Conservation (phyloP, 2,888 invertebrate species). For the Cheilosia scutellata region DNA sequence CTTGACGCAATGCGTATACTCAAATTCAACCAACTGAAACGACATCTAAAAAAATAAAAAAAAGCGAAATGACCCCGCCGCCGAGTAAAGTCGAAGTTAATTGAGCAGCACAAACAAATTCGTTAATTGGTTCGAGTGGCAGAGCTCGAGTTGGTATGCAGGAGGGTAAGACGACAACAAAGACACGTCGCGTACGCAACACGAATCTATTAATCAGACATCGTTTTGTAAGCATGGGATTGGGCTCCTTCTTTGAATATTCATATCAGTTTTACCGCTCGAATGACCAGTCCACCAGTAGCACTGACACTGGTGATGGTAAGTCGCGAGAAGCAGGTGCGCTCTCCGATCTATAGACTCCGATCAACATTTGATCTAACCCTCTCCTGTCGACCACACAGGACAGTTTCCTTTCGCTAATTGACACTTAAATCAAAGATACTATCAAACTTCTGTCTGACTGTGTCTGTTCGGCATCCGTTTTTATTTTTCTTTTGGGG, state of each 20-base stretch:
- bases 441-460: conserved; percentile 61
- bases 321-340: conserved; percentile 61
- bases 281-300: conserved; percentile 25
- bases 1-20: conserved; percentile 67
- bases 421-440: conserved; percentile 76
- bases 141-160: not conserved
- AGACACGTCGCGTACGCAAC: conserved; percentile 42
- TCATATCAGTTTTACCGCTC: conserved; percentile 67
- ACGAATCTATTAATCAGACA: conserved; percentile 67
- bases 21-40: conserved; percentile 49
- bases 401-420: conserved; percentile 72
- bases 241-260: conserved; percentile 61
- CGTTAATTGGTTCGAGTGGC: conserved; percentile 67
- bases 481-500: conserved; percentile 26
- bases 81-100: conserved; percentile 63
- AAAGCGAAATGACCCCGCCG: conserved; percentile 3
- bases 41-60: conserved; percentile 42
- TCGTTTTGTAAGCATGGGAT: conserved; percentile 41
- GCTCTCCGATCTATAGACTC: conserved; percentile 39
- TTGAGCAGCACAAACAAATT: conserved; percentile 75
- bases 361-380: conserved; percentile 53
- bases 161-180: conserved; percentile 31
- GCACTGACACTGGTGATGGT: not conserved
- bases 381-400: conserved; percentile 64
- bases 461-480: conserved; percentile 51